Conservation (phyloP, 2,113 vertebrate genomes). For the Cryptotis parvus region DNA sequence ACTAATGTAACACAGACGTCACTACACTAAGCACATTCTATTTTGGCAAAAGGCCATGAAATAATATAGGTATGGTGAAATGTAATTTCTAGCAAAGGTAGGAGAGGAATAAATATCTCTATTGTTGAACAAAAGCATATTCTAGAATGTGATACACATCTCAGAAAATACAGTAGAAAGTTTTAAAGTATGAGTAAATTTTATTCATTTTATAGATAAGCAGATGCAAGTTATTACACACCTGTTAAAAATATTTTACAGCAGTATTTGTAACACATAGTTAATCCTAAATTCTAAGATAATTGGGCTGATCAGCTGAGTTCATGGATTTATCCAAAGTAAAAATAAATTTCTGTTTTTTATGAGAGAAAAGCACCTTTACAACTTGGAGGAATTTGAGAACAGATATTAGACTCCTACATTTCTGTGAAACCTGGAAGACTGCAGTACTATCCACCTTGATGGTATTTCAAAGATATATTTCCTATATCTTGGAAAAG, state of each 20-base stretch:
- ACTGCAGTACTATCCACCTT: no score
- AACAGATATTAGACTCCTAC: neutral
- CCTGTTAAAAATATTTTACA: neutral
- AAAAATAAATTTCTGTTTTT: neutral
- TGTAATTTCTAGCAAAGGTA: neutral
- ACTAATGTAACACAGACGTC: no score
- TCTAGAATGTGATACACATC: neutral
- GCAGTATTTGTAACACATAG: neutral
- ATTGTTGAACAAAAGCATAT: neutral
- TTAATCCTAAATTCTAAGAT: neutral
- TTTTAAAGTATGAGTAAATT: neutral
- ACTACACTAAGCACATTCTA: no score
- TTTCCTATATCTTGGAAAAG: no score
- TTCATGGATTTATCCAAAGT: neutral
- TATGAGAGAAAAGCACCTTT: neutral
- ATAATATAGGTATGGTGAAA: neutral
- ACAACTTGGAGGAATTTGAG: neutral
- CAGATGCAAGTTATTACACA: neutral
- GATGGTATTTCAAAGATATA: no score
- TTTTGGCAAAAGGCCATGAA: neutral
- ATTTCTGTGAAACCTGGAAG: no score
- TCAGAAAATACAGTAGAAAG: neutral
- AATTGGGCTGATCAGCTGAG: neutral
- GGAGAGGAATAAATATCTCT: neutral
- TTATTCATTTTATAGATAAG: neutral